A percentile compares a stretch with the other conserved stretches of the same genome.
These are phyloP conservation scores for Cheilosia impressa DNA, from an alignment of 2,888 invertebrate species.

Conservation along the genomic window DNA sequence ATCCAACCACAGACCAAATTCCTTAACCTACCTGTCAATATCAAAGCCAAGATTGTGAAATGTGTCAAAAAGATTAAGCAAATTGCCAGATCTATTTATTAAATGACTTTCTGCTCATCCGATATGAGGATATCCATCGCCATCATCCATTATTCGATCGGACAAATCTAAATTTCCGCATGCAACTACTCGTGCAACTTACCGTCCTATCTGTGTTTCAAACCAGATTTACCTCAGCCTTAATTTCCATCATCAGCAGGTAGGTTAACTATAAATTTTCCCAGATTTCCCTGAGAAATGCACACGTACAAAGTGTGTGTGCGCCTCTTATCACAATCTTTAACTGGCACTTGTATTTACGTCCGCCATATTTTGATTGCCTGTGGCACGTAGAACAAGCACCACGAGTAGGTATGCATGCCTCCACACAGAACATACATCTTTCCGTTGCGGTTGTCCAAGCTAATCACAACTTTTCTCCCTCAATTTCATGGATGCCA, in stretches of 20 bases:
- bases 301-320: slow-evolving; percentile 18
- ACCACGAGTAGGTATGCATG: not conserved
- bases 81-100: no score
- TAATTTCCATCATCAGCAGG: slow-evolving; percentile 33
- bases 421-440: not conserved
- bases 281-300: not conserved
- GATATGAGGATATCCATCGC: not conserved
- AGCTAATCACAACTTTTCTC: slow-evolving; percentile 54
- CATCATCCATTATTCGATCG: slow-evolving; percentile 25
- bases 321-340: slow-evolving; percentile 57
- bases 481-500: slow-evolving; percentile 46
- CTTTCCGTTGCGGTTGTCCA: slow-evolving; percentile 1
- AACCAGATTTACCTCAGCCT: slow-evolving; percentile 5
- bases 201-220: not conserved
- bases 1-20: no score
- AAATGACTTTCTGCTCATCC: not conserved
- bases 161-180: slow-evolving; percentile 29
- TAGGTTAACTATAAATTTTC: slow-evolving; percentile 4
- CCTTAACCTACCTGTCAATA: no score
- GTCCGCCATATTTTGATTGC: slow-evolving; percentile 34
- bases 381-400: slow-evolving; percentile 34
- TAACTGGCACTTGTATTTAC: slow-evolving; percentile 45
- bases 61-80: no score
- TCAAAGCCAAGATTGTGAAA: no score
- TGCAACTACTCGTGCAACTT: not conserved